Base-by-base conservation (phyloP, 35 echinoderm and acorn worm species). In the Diadema setosum region DNA sequence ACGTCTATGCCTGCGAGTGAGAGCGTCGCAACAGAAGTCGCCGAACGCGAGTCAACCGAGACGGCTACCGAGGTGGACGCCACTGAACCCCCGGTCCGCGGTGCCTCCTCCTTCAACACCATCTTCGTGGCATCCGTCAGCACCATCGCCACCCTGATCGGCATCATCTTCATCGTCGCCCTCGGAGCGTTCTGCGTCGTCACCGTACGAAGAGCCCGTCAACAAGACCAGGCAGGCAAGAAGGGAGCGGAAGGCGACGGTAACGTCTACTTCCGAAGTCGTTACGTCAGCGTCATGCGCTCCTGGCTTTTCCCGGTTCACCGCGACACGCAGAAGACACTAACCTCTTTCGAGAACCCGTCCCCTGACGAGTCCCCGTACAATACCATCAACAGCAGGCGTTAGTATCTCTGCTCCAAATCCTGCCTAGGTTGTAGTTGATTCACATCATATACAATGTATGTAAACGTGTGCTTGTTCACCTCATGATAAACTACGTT, bases 241-340 rank as follows among this genome's bases (percentile, higher is more conserved):
- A 33, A n/a, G 16, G 65, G 65, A n/a, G 65, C 65, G 15, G 37
- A 26, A 17, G 45, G 74, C 7, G 42, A 90, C 18, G 81, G 42
- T 23, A 81, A 90, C 60, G 81, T 83, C 80, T 83, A 48, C 42
- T 90, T 83, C 81, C 80, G 88, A 5, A 84, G 81, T 31, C 88
- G 88, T n/a, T 65, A 49, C 60, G 81, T 90, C 59, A 65, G 88
- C 25, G 65, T 90, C 12, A 81, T 83, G 24, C 80, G 81, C 24
- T 90, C 88, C 33, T 90, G 88, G 88, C 48, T 90, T 64, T 90
- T 70, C 39, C 88, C 88, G 11, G 88, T 90, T 3, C 88, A 90
- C 37, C 39, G 18, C 21, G 58, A 56, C 59, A 90, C 88, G 1
- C 88, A 84, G 40, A 65, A 65, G 29, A 61, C 80, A 37, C 59